phyloP scores from a whole-genome alignment of 2,888 invertebrate genomes.

The Pediacus dermestoides region DNA sequence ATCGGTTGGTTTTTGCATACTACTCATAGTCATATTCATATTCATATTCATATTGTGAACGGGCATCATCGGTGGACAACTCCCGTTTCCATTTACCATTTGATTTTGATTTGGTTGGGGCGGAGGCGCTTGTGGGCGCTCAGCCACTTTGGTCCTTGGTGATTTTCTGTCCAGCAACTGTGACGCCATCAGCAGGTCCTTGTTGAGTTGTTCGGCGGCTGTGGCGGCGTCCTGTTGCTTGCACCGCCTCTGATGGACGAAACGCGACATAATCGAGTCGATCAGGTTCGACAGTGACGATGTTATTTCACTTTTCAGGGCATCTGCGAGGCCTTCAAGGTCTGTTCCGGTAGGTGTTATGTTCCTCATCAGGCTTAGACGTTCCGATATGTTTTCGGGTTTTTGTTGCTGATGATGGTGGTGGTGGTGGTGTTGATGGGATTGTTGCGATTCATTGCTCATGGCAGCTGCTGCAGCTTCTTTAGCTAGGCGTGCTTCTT shows the following conservation, averaged over 20 bases:
- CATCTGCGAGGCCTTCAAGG: slow-evolving; percentile 84
- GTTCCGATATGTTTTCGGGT: slow-evolving; percentile 71
- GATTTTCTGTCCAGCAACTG: slow-evolving; percentile 81
- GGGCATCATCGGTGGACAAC: slow-evolving; percentile 56
- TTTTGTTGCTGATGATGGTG: slow-evolving; percentile 44
- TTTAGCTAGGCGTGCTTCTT: slow-evolving; percentile 70
- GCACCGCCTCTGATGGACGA: slow-evolving; percentile 75
- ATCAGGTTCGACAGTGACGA: slow-evolving; percentile 79
- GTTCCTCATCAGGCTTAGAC: slow-evolving; percentile 71
- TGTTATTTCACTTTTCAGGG: slow-evolving; percentile 85
- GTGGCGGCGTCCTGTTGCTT: slow-evolving; percentile 77
- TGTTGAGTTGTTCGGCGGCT: slow-evolving; percentile 80
- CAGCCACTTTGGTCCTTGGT: slow-evolving; percentile 72
- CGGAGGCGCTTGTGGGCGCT: slow-evolving; percentile 53
- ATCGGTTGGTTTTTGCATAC: slow-evolving; percentile 47
- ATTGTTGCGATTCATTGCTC: slow-evolving; percentile 55
- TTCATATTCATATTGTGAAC: slow-evolving; percentile 42
- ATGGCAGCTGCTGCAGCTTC: slow-evolving; percentile 58
- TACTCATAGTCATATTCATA: slow-evolving; percentile 33
- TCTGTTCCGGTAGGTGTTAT: slow-evolving; percentile 72
- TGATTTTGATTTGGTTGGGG: slow-evolving; percentile 50
- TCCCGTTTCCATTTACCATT: slow-evolving; percentile 50
- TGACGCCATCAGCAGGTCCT: slow-evolving; percentile 77
- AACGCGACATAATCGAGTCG: slow-evolving; percentile 83
- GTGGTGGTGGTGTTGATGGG: slow-evolving; percentile 53